Evolutionary conservation across 2,113 vertebrate genomes (phyloP).

Genomic region (Diadophis punctatus): DNA sequence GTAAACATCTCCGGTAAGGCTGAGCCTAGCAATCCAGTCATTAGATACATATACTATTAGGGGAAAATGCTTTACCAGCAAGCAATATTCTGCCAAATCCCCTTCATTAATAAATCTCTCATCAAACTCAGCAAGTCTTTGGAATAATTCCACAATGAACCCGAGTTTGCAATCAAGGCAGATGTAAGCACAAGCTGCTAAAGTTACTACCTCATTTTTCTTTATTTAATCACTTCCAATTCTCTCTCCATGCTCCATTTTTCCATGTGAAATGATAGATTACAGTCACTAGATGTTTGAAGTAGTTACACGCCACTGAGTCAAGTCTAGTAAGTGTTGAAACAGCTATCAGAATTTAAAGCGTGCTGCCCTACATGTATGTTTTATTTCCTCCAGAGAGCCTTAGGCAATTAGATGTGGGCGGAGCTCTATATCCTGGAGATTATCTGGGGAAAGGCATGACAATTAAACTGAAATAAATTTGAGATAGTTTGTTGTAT

Average conservation of each 20-base stretch:
- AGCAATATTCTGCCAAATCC: neutral
- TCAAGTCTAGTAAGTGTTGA: neutral
- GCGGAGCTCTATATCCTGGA: too few relatives aligned
- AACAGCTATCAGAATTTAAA: neutral
- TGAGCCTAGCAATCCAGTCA: neutral
- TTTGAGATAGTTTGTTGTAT: neutral
- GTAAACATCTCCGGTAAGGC: neutral
- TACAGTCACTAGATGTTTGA: neutral
- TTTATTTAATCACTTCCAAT: neutral
- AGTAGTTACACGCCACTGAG: neutral
- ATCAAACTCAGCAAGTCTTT: neutral
- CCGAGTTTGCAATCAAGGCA: neutral
- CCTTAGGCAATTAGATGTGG: neutral
- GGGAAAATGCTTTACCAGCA: neutral
- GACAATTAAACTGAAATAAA: neutral
- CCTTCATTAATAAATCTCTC: neutral
- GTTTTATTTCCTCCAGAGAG: neutral
- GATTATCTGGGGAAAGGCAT: neutral
- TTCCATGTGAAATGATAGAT: neutral
- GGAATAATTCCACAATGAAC: neutral
- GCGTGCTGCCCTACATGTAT: too few relatives aligned
- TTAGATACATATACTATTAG: neutral
- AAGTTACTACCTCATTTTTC: neutral
- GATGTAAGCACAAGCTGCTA: neutral
- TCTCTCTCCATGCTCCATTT: neutral